A percentile compares a stretch with the other conserved stretches of the same genome.
These are phyloP conservation scores for Scartelaos histophorus DNA, from an alignment of 2,113 vertebrate species.

Conservation along the genomic window DNA sequence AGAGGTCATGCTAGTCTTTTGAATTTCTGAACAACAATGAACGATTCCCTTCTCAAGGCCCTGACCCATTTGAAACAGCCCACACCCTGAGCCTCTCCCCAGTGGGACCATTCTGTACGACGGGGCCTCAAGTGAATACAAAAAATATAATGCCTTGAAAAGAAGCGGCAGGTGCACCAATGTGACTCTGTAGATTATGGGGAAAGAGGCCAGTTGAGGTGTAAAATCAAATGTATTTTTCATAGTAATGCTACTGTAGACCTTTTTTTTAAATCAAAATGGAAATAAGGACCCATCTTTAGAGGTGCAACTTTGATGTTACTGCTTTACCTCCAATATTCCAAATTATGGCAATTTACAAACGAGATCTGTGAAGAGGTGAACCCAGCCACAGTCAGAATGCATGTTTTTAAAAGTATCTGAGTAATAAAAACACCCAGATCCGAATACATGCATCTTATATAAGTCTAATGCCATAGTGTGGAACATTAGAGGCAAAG, in stretches of 20 bases:
- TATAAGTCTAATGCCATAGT: too few relatives aligned
- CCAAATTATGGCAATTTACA: too few relatives aligned
- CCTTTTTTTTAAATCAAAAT: slow-evolving; percentile 2
- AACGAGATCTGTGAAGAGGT: too few relatives aligned
- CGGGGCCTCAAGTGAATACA: slow-evolving; percentile 14
- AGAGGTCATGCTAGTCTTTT: slow-evolving; percentile 44
- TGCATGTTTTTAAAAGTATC: too few relatives aligned
- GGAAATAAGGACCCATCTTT: slow-evolving; percentile 32
- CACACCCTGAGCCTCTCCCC: background rate
- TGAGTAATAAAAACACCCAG: too few relatives aligned
- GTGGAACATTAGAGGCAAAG: too few relatives aligned
- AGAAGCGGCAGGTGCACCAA: background rate
- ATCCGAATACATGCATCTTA: too few relatives aligned
- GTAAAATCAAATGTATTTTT: background rate
- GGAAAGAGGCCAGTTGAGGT: background rate
- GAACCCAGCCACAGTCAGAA: too few relatives aligned
- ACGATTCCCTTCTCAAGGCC: slow-evolving; percentile 39
- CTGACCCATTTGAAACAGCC: slow-evolving; percentile 4
- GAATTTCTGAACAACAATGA: slow-evolving; percentile 45
- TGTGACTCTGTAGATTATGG: slow-evolving; percentile 25
- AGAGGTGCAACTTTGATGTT: background rate
- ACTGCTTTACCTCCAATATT: too few relatives aligned
- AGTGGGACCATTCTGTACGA: background rate
- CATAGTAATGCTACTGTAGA: background rate
- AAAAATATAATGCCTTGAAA: slow-evolving; percentile 2